These are phyloP conservation scores for Paralinhomoeus sp. DNA, from an alignment of 2,888 invertebrate genomes.

Conservation along the genomic window DNA sequence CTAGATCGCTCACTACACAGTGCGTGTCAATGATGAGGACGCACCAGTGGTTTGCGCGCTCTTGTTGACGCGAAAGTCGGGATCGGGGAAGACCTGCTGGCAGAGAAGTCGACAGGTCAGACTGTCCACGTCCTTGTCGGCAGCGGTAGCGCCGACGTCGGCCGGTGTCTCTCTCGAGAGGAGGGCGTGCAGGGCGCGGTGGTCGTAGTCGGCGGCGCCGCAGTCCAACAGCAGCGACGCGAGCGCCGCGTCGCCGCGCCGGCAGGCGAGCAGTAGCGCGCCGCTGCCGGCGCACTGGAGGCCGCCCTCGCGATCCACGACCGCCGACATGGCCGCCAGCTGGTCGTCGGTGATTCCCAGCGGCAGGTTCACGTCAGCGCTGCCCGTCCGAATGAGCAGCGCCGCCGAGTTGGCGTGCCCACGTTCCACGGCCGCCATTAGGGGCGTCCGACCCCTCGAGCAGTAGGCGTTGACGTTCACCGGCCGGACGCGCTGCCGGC, in stretches of 20 bases:
- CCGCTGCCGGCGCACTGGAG: conserved; percentile 17
- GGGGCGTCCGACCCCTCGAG: conserved; percentile 17
- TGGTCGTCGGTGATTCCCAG: conserved; percentile 32
- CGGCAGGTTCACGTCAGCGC: conserved; percentile 53
- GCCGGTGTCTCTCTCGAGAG: too few species aligned
- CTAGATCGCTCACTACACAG: too few species aligned
- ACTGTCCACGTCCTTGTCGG: background rate
- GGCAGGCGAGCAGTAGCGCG: conserved; percentile 45
- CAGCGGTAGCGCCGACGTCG: background rate
- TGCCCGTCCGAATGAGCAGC: conserved; percentile 30
- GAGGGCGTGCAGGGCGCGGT: conserved; percentile 43
- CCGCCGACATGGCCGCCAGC: conserved; percentile 2
- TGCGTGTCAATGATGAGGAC: too few species aligned
- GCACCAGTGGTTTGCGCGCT: conserved; percentile 23
- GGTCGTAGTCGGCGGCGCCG: conserved; percentile 63
- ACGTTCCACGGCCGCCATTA: conserved; percentile 12
- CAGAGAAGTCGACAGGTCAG: conserved; percentile 8
- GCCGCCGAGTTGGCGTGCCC: conserved; percentile 1
- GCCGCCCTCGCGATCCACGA: conserved; percentile 9
- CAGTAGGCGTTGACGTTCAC: conserved; percentile 20
- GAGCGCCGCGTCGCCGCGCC: conserved; percentile 42
- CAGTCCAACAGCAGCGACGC: conserved; percentile 52
- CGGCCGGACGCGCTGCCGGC: too few species aligned
- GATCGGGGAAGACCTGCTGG: conserved; percentile 40
- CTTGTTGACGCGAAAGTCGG: conserved; percentile 74